Evolutionary conservation across 1,140 invertebrate species (phyloP).

Genomic region (Drosophila subobscura): DNA sequence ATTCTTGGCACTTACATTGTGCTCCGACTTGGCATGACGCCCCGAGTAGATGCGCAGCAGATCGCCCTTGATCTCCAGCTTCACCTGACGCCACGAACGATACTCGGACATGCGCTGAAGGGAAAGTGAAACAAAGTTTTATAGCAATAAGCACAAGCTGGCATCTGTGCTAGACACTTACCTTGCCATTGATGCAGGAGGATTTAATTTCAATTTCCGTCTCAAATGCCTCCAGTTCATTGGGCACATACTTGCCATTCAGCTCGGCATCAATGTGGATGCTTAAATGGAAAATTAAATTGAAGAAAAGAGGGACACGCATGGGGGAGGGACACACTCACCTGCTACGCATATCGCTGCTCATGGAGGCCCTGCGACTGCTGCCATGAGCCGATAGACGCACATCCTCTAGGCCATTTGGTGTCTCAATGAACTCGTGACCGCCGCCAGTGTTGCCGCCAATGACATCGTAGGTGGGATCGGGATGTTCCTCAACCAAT

Average conservation of each 20-base stretch:
- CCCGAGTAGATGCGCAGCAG: conserved; percentile 78
- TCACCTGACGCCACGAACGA: conserved; percentile 82
- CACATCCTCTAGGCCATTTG: conserved; percentile 71
- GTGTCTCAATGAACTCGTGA: conserved; percentile 72
- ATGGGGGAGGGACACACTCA: conserved; percentile 22
- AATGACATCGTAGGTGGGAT: conserved; percentile 78
- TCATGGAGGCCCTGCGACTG: conserved; percentile 75
- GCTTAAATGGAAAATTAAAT: conserved; percentile 30
- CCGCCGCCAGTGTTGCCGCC: conserved; percentile 56
- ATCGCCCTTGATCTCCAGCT: conserved; percentile 81
- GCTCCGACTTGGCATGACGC: conserved; percentile 77
- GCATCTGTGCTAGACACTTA: conserved; percentile 9
- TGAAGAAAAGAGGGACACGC: not conserved
- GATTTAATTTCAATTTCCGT: conserved; percentile 83
- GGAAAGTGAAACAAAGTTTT: too few relatives aligned
- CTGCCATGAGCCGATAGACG: conserved; percentile 64
- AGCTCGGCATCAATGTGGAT: conserved; percentile 78
- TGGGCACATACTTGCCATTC: conserved; percentile 80
- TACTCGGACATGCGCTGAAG: conserved; percentile 78
- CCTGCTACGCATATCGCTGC: conserved; percentile 79
- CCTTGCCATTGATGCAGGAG: conserved; percentile 82
- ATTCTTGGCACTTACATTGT: conserved; percentile 59
- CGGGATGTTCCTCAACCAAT: conserved; percentile 73
- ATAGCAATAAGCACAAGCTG: too few relatives aligned
- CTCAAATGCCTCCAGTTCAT: conserved; percentile 80